Base-by-base conservation (phyloP, 1,140 invertebrate genomes). In the Linepithema humile region DNA sequence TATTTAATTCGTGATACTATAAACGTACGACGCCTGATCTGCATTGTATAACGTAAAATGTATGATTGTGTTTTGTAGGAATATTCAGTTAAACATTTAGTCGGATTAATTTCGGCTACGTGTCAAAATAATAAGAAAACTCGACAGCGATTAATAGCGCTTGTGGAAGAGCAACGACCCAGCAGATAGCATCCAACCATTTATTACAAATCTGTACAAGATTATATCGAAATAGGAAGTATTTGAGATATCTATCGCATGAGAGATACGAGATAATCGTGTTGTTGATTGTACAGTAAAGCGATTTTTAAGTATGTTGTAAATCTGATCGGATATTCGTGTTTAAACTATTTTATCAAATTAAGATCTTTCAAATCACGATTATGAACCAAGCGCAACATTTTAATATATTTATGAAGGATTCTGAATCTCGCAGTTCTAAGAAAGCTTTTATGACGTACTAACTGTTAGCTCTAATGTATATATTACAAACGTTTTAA, bases 51-150 rank as follows among this genome's bases (percentile, higher is more conserved):
- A 53, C 29, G 48, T 50, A n/a, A 62, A 73, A 38, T 57, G 2
- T 20, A 17, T 38, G 5, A 35, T 73, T 48, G 12, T 23, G n/a
- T 78, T 89, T 94, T 95, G 55, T 87, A 97, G 94, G 98, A 99
- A 92, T 99, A 99, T 95, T 97, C 98, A 0, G 94, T 95, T 17
- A 98, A 98, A 86, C 99, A 99, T 95, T 92, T 99, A 48, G 94
- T 96, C 45, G 97, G 97, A 55, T 95, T 99, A 23, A 96, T 99
- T 2, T 97, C 96, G 87, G 98, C 97, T 90, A 96, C 97, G 0
- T 98, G 97, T 92, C 97, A 98, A 89, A 97, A 97, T 84, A 97
- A 97, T 91, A 99, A 98, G 93, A 98, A 98, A 91, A 96, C 96
- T 35, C 96, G 96, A 45, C 98, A 98, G 92, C 96, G 96, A 86